phyloP scores from a whole-genome alignment of 2,888 invertebrate species.

The Alviniconcha strummeri region DNA sequence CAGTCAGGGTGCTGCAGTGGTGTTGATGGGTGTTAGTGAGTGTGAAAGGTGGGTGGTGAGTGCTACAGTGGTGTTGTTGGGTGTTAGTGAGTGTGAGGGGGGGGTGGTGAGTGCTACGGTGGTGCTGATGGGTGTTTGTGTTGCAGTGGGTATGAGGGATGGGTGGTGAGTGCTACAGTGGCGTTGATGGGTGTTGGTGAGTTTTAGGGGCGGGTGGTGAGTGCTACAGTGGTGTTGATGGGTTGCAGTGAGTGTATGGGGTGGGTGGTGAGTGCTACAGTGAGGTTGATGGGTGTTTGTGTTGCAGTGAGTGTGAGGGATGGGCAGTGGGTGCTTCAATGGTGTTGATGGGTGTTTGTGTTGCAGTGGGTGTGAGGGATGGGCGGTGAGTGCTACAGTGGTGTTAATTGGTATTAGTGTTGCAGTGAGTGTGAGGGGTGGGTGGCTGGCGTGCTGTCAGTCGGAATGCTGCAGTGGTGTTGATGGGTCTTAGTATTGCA shows the following conservation, averaged over 20 bases:
- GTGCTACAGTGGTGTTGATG: too few species aligned
- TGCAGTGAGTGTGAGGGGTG: neutral
- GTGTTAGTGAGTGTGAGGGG: neutral
- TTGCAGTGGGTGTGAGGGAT: constrained; percentile 56
- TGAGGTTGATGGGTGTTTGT: neutral
- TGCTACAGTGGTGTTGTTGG: neutral
- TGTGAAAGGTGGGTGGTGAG: neutral
- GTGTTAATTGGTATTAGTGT: neutral
- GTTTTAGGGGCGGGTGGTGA: neutral
- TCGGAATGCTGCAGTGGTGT: neutral
- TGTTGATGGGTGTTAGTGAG: neutral
- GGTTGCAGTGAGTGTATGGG: neutral
- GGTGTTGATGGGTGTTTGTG: neutral
- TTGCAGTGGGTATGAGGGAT: constrained; percentile 65
- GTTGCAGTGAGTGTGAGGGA: constrained; percentile 65
- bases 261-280: neutral
- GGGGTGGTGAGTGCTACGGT: too few species aligned
- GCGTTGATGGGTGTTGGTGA: constrained; percentile 48
- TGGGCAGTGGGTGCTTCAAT: constrained; percentile 48
- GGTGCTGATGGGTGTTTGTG: neutral
- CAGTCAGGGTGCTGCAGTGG: too few species aligned
- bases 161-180: constrained; percentile 64
- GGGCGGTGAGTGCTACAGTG: constrained; percentile 50
- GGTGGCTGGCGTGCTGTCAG: neutral
- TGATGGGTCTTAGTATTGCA: neutral